Base-by-base conservation (phyloP, 2,797 vertebrate species). In the Mormyrus hasselquistii region DNA sequence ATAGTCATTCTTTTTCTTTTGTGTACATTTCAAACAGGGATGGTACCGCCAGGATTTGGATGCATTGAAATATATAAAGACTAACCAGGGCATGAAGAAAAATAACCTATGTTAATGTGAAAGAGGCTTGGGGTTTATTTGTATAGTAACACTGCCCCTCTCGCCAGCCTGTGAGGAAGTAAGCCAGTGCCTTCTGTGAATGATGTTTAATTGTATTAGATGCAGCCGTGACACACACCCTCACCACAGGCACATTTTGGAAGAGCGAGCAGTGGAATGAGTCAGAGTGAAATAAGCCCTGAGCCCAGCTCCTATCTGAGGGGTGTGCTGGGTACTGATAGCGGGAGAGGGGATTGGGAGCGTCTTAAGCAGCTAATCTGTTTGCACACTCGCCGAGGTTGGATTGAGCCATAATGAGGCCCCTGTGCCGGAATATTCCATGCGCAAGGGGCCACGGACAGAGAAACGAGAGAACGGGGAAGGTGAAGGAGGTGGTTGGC, bases 191-290 rank as follows among this genome's bases (percentile, higher is more conserved):
- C 92, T 95, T 96, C 94, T 94, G 93, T 95, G 96, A 96, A 96
- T 96, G 94, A 96, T 95, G 96, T 96, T 95, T 96, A 96, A 96
- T 96, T 96, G 95, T 96, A 96, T 96, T 96, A 96, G 94, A 93
- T 94, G 94, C 94, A 95, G 95, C 96, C 95, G 95, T 96, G 96
- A 96, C 95, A 96, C 93, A 92, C 94, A 95, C 92, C 94, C 94
- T 94, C 92, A 95, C 95, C 92, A 93, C 92, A 93, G 94, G 94
- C 94, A 94, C 94, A 93, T 95, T 69, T 8, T 69, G 55, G 88
- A 44, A 57, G 90, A 86, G 90, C 89, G 86, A 91, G 93, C 93
- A 91, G 93, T 92, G 93, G 94, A 93, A 93, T 93, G 86, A 93
- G 93, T 92, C 93, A 52, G 94, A 94, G 92, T 93, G 94, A 93